Evolutionary conservation across 2,113 vertebrate species (phyloP).

Genomic region (Bombycilla garrulus): DNA sequence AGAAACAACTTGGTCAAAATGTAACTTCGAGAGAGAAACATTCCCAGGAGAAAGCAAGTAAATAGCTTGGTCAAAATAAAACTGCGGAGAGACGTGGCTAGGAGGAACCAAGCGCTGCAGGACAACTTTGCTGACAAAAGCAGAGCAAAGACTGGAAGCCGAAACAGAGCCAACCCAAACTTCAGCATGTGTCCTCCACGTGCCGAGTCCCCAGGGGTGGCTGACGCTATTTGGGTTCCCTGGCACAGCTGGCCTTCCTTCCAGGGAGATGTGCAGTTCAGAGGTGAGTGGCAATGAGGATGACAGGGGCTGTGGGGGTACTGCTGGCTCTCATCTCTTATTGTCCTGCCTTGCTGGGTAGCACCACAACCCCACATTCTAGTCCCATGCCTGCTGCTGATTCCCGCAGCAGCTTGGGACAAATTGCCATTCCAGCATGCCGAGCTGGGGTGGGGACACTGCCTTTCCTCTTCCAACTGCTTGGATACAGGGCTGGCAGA

Average conservation of each 20-base stretch:
- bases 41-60: background rate
- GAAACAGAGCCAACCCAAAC: background rate
- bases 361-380: background rate
- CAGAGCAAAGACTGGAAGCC: background rate
- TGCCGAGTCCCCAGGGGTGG: background rate
- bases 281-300: background rate
- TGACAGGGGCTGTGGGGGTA: background rate
- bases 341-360: accelerated
- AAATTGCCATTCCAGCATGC: background rate
- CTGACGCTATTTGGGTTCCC: accelerated
- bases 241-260: background rate
- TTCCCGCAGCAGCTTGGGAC: background rate
- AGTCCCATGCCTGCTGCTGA: background rate
- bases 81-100: background rate
- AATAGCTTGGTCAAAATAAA: background rate
- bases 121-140: background rate
- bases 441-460: accelerated
- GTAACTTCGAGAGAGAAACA: background rate
- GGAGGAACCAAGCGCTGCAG: background rate
- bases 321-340: background rate
- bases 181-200: accelerated
- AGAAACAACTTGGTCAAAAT: background rate
- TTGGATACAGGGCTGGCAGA: background rate
- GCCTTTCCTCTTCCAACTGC: background rate
- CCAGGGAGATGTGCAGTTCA: background rate